Base-by-base conservation (phyloP, 2,888 invertebrate species). In the Drosophila melanosoma region DNA sequence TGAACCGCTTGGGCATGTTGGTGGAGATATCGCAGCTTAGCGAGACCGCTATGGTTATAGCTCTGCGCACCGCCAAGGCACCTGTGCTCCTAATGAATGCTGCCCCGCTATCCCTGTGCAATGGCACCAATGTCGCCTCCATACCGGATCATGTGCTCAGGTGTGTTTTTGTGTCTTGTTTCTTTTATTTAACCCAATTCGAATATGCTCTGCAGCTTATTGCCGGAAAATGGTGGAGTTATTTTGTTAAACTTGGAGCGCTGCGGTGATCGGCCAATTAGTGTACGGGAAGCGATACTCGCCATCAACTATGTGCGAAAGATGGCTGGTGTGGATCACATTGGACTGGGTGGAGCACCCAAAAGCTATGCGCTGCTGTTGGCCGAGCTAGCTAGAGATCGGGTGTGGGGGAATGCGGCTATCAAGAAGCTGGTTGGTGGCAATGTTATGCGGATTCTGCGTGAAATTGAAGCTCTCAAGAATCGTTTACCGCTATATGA, bases 121-220 rank as follows among this genome's bases (percentile, higher is more conserved):
- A 95, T 69, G 91, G 97, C 79, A 95, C 96, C 80, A 95, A 97
- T 87, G 97, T 98, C 93, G 92, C 93, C 26, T 89, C 92, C 15
- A 97, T 98, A 83, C 97, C 97, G 57, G 98, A 98, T 93, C 97
- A 97, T 90, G 95, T 97, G 69, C 94, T 97, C 79, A 92, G 93
- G 93, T 93, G 11, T 12, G 36, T 5, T 17, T 32, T n/a, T 35
- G 1, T 12, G 3, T 32, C 3, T 20, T 10, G 1, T 15, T 11
- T 40, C 12, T 20, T 15, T 57, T 17, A 32, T 2, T 42, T 15
- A 11, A 57, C 20, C 1, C 5, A 5, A n/a, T 7, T 42, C 6
- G 11, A 32, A 20, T 2, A 7, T 40, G 26, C 68, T 15, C 3
- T 74, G 4, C 65, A 93, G 93, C 61, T 72, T 93, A 38, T 78